Conservation (phyloP, 2,113 vertebrate species). For the Crotalus viridis region DNA sequence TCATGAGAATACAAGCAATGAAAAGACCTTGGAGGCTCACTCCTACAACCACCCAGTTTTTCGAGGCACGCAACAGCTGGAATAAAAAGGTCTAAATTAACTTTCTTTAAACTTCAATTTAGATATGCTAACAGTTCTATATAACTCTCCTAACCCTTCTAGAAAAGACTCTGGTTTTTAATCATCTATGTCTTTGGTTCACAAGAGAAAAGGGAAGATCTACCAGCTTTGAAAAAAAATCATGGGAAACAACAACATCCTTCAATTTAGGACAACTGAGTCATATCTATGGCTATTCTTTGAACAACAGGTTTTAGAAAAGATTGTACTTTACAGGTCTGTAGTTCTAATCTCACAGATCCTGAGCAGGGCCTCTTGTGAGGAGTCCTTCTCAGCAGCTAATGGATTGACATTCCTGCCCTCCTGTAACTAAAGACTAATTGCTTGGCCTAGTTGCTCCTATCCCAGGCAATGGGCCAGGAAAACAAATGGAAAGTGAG, state of each 20-base stretch:
- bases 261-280: not conserved
- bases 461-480: conserved; percentile 4
- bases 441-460: not conserved
- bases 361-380: not conserved
- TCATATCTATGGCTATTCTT: not conserved
- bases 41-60: not conserved
- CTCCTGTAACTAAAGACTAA: conserved; percentile 20
- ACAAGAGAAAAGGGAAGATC: not conserved
- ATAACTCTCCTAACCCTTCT: not conserved
- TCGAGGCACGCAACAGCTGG: not conserved
- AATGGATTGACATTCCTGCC: conserved; percentile 9
- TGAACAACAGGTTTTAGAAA: not conserved
- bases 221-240: not conserved
- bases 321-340: not conserved
- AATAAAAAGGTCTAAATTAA: not conserved
- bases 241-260: not conserved
- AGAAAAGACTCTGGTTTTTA: not conserved
- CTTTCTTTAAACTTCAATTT: not conserved
- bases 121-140: not conserved
- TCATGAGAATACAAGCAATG: not conserved
- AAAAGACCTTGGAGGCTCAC: not conserved
- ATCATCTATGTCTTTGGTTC: not conserved
- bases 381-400: not conserved
- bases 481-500: not conserved
- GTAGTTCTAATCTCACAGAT: not conserved